phyloP scores from a whole-genome alignment of 2,113 vertebrate species.

The Eidolon helvum region DNA sequence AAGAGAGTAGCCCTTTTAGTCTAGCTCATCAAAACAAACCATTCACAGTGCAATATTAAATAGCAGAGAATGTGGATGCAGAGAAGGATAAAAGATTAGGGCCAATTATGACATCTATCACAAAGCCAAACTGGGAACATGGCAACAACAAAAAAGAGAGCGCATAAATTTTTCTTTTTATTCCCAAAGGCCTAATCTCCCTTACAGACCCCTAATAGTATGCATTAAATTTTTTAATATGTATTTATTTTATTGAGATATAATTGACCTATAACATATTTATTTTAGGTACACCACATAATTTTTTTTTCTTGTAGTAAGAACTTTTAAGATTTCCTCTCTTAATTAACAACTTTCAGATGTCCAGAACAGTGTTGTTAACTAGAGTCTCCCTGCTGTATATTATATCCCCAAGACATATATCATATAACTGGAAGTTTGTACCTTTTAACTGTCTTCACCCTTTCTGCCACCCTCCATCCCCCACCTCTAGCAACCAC shows the following conservation, averaged over 20 bases:
- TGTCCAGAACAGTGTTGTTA: not conserved
- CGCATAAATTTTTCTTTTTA: not conserved
- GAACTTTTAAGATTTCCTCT: not conserved
- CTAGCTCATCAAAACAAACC: not conserved
- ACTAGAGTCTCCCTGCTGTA: not conserved
- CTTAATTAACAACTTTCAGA: not conserved
- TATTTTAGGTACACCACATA: not conserved
- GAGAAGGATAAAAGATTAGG: not conserved
- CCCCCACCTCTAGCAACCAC: not conserved
- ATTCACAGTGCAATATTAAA: not conserved
- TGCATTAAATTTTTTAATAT: not conserved
- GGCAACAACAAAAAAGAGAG: not conserved
- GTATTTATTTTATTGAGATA: not conserved
- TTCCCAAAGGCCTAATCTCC: not conserved
- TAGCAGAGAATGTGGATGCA: not conserved
- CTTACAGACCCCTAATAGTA: not conserved
- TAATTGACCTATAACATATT: not conserved
- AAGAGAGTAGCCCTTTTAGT: not conserved
- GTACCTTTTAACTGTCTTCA: not conserved
- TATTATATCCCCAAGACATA: not conserved
- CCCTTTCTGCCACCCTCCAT: not conserved
- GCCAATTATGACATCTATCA: not conserved
- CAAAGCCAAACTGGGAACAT: not conserved
- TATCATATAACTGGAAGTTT: not conserved
- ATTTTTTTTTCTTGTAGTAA: not conserved